Base-by-base conservation (phyloP, 2,888 invertebrate genomes). In the Leptura quadrifasciata region DNA sequence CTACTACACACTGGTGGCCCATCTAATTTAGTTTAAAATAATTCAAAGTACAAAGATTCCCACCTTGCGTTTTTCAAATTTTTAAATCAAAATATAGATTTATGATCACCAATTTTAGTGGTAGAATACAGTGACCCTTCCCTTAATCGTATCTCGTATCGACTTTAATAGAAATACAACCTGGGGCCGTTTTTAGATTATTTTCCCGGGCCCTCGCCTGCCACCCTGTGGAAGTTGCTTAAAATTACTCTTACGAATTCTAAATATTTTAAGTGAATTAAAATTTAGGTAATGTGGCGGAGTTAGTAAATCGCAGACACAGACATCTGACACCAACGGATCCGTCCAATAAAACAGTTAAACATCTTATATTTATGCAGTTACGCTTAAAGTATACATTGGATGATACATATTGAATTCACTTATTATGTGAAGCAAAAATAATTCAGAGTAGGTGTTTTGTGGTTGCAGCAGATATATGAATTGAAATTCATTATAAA, bases 311-410 rank as follows among this genome's bases (percentile, higher is more conserved):
- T 54, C 54, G 12, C 55, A 54, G 24, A 67, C 31, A 54, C 5
- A 69, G 57, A 69, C 69, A 69, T 39, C 57, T 69, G 69, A 69
- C 69, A 57, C 69, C 58, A 27, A 20, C 57, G 18, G 31, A 55
- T n/a, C 15, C 31, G 15, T 15, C 31, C 21, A 68, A 57, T 31
- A 68, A 24, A 57, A 55, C 68, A 68, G 55, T 68, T 68, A 57
- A 12, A 20, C 20, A 17, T 35, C 69, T 57, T 69, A 69, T 57
- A 69, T 57, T 35, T 69, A 69, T 69, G 57, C 69, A 57, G 69
- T 35, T 57, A 69, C 20, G 54, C 57, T 58, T 35, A 8, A 21
- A 57, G 57, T 57, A 57, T 57, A 57, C 57, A 57, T 20, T 8
- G 39, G 17, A 57, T 20, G 31, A 10, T 58, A 57, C 15, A 58